Base-by-base conservation (phyloP, 2,888 invertebrate species). In the Epirrita christyi region DNA sequence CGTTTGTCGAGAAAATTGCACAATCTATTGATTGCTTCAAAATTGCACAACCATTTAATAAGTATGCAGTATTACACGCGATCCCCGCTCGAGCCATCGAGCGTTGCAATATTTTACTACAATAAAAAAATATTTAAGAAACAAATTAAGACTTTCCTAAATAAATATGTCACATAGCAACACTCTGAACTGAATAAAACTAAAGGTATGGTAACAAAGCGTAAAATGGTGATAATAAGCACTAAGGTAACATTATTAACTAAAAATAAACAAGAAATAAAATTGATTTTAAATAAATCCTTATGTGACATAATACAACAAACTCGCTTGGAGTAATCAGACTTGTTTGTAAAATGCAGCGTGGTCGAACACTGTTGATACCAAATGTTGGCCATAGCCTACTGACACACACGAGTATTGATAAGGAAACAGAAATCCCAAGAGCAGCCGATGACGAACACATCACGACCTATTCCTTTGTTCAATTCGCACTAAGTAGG, bases 131-230 rank as follows among this genome's bases (percentile, higher is more conserved):
- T 65, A 65, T 61, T 61, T 36, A 64, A 52, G 54, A 60, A 59
- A 60, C 47, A 60, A 59, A 55, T 43, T 44, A 59, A 55, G 42
- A 55, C 34, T 38, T 40, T 58, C 48, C 29, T 53, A 57, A 55
- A 65, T 61, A 60, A 60, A 61, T 57, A 60, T 49, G 55, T 43
- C 51, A 52, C 51, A 59, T 44, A 42, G 50, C 62, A 52, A 63
- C 48, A 58, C 56, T 52, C 56, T 36, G 45, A 55, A 61, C 59
- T 46, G 15, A 51, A 63, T 56, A 51, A 73, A 73, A 80, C 21
- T 76, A 81, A 60, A 73, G 70, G 76, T 78, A 81, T 86, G 86
- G 88, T 89, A 88, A 89, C 88, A 80, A 80, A 80, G 77, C 79
- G 80, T 86, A 77, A 84, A 81, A 81, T 83, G 82, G 82, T 86